These are phyloP conservation scores for Plecturocebus donacophilus DNA, from an alignment of 2,113 vertebrate species.

Conservation along the genomic window DNA sequence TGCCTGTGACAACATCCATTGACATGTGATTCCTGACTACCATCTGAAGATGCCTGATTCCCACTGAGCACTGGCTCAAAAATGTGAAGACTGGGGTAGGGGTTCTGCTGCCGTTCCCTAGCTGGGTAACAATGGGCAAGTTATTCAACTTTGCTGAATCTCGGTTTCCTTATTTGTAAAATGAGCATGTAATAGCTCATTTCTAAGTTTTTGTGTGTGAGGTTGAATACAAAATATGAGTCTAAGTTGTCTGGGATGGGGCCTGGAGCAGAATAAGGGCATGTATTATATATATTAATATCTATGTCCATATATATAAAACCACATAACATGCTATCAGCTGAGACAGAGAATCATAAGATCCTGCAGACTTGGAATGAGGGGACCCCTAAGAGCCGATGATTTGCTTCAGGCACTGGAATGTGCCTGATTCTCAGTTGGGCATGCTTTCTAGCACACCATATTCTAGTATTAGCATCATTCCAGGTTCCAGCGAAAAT, in stretches of 20 bases:
- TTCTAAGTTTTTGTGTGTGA: background rate
- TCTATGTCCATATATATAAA: background rate
- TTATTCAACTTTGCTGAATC: background rate
- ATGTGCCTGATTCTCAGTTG: background rate
- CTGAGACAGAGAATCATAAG: background rate
- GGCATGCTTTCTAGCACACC: background rate
- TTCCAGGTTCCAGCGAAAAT: background rate
- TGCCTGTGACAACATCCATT: background rate
- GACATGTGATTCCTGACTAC: background rate
- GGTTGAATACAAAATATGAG: background rate
- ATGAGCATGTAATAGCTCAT: background rate
- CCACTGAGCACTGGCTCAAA: background rate
- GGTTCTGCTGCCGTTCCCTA: background rate
- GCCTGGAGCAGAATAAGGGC: background rate
- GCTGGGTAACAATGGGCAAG: background rate
- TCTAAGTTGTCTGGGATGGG: background rate
- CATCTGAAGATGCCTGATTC: background rate
- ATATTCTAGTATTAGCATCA: background rate
- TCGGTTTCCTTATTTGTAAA: background rate
- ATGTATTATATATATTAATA: background rate
- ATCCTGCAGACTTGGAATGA: background rate
- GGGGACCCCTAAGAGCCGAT: background rate
- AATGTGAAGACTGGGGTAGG: background rate
- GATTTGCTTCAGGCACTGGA: background rate
- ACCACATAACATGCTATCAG: background rate